A percentile compares a stretch with the other conserved stretches of the same genome.
Conservation (phyloP, 2,113 vertebrate species). For the Pomatostomus ruficeps region DNA sequence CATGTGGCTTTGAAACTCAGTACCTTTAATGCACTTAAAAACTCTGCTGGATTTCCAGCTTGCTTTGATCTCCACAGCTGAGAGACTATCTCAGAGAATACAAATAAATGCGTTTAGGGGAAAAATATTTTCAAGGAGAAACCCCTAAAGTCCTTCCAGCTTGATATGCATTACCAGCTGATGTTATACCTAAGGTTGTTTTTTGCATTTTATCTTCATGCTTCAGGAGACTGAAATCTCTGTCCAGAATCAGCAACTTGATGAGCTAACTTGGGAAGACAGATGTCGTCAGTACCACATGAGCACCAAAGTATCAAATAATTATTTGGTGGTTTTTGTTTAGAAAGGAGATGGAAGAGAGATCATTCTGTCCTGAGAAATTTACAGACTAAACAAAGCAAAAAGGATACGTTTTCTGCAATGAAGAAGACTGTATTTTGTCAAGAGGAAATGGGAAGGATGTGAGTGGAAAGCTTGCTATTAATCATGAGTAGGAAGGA, state of each 20-base stretch:
- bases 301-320: neutral
- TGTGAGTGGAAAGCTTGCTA: neutral
- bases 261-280: neutral
- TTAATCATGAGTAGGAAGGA: neutral
- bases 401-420: neutral
- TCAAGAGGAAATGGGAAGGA: neutral
- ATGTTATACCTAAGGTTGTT: neutral
- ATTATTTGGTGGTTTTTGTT: neutral
- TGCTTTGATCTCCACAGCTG: constrained; percentile 29
- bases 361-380: neutral
- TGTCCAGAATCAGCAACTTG: neutral
- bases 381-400: neutral
- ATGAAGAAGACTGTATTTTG: neutral
- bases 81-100: constrained; percentile 9
- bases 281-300: neutral
- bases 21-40: constrained; percentile 24
- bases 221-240: neutral
- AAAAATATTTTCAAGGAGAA: constrained; percentile 31
- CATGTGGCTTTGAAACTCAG: neutral
- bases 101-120: neutral
- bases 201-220: constrained; percentile 10
- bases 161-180: neutral
- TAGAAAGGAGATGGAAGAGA: neutral
- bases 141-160: neutral
- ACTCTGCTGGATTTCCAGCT: constrained; percentile 24